A percentile compares a stretch with the other conserved stretches of the same genome.
Evolutionary conservation across 2,888 invertebrate genomes (phyloP).

Genomic region (Proisotoma minuta): DNA sequence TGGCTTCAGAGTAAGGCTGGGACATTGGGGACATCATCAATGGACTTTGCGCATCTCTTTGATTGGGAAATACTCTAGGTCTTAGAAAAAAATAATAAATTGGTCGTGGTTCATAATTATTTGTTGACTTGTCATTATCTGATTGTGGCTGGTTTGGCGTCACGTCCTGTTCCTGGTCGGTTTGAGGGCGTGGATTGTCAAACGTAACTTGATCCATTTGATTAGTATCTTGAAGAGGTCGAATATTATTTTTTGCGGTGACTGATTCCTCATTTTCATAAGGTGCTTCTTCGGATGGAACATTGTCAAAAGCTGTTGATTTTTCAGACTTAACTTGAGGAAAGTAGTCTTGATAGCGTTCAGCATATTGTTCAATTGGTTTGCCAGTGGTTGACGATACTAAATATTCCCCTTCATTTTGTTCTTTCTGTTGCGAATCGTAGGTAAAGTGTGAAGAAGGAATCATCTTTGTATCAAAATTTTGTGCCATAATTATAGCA

Average conservation of each 20-base stretch:
- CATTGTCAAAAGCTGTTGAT: neutral
- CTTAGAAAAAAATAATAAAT: neutral
- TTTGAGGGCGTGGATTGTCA: neutral
- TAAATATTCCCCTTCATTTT: neutral
- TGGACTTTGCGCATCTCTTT: neutral
- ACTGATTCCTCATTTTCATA: neutral
- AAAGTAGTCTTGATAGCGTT: neutral
- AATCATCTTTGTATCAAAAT: neutral
- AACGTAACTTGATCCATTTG: neutral
- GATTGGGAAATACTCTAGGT: neutral
- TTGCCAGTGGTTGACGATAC: neutral
- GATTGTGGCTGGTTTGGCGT: neutral
- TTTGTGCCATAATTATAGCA: neutral
- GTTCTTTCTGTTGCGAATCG: neutral
- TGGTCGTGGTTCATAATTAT: neutral
- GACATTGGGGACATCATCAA: neutral
- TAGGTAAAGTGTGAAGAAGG: neutral
- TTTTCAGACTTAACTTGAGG: neutral
- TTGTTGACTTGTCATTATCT: neutral
- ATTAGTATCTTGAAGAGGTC: neutral
- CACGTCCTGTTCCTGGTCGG: neutral
- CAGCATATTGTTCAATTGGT: neutral
- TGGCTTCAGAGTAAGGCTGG: neutral
- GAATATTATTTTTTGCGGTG: neutral
- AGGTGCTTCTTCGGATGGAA: neutral